These are phyloP conservation scores for Radopholus similis DNA, from an alignment of 1,140 invertebrate species.

Conservation along the genomic window DNA sequence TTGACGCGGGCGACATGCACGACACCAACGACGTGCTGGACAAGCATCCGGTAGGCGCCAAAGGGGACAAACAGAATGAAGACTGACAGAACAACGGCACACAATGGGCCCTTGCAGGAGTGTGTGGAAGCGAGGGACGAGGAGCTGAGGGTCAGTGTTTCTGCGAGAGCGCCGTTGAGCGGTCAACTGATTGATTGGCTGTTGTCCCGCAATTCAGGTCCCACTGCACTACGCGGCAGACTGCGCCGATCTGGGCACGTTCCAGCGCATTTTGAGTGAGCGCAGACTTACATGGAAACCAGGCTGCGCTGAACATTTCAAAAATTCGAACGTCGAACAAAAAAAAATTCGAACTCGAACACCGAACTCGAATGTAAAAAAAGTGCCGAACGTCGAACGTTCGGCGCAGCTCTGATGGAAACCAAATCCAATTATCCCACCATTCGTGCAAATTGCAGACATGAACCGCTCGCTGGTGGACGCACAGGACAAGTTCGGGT, in stretches of 20 bases:
- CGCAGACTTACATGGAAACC: too few species aligned
- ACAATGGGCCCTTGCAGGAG: constrained; percentile 2
- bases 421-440: too few species aligned
- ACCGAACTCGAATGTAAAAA: too few species aligned
- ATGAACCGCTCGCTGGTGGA: constrained; percentile 51
- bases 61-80: background rate
- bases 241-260: constrained; percentile 61
- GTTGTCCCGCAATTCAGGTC: constrained; percentile 41
- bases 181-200: background rate
- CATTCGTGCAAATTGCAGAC: constrained; percentile 1
- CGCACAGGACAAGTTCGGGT: constrained; percentile 51
- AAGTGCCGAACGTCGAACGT: too few species aligned
- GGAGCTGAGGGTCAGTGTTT: constrained; percentile 1
- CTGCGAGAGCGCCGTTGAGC: background rate
- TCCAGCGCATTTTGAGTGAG: constrained; percentile 57
- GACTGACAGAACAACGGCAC: too few species aligned
- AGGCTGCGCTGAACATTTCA: background rate
- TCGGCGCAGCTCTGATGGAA: too few species aligned
- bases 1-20: constrained; percentile 16
- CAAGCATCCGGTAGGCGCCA: constrained; percentile 2
- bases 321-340: too few species aligned
- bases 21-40: constrained; percentile 23
- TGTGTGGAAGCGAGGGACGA: constrained; percentile 19
- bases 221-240: constrained; percentile 64
- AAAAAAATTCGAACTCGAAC: background rate